Evolutionary conservation across 2,888 invertebrate genomes (phyloP).

Genomic region (Eupsilia transversa): DNA sequence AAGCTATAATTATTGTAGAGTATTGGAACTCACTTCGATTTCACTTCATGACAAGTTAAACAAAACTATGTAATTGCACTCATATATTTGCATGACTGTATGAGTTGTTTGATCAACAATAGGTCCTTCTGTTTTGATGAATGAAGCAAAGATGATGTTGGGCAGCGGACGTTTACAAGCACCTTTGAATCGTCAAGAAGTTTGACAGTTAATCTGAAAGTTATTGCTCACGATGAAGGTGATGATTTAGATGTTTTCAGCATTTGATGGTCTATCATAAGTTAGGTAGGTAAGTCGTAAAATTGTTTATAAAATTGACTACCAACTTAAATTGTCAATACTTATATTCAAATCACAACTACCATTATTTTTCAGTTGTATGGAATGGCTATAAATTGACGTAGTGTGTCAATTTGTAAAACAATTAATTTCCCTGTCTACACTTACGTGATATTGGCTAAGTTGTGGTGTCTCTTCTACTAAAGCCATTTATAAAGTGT

Average conservation of each 20-base stretch:
- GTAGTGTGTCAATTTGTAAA: not conserved
- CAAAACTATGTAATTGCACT: slow-evolving; percentile 3
- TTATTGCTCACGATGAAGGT: not conserved
- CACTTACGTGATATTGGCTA: not conserved
- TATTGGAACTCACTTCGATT: slow-evolving; percentile 9
- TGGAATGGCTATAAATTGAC: not conserved
- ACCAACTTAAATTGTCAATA: not conserved
- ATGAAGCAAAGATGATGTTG: not conserved
- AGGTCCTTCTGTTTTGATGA: not conserved
- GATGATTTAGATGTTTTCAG: not conserved
- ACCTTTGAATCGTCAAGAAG: not conserved
- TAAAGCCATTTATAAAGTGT: not conserved
- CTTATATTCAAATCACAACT: not conserved
- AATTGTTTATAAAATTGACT: not conserved
- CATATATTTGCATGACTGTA: not conserved
- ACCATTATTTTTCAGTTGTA: not conserved
- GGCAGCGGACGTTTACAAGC: not conserved
- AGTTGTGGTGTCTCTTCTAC: not conserved
- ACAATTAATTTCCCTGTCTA: not conserved
- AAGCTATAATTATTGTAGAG: not conserved
- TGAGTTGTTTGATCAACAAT: not conserved
- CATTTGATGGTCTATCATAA: not conserved
- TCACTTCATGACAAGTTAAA: slow-evolving; percentile 13
- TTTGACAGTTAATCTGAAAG: slow-evolving; percentile 11
- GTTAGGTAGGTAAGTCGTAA: not conserved